Percentiles rank a stretch among this genome's conserved stretches.
These are phyloP conservation scores for Eidolon helvum DNA, from an alignment of 2,113 vertebrate genomes.

Conservation along the genomic window DNA sequence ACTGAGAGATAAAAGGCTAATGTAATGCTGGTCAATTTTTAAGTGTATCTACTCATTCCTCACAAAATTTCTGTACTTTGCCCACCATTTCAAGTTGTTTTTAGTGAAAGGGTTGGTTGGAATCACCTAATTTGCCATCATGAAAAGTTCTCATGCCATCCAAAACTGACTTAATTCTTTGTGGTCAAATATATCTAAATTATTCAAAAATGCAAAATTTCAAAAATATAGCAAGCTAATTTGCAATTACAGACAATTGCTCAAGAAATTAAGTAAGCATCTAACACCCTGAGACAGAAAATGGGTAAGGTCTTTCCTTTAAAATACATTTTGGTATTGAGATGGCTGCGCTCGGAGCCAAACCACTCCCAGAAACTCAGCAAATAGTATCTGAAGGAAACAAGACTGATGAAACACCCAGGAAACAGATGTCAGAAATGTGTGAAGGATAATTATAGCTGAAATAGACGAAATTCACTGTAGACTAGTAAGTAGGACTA, in stretches of 20 bases:
- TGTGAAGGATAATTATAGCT: not conserved
- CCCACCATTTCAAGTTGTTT: not conserved
- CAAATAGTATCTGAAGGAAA: not conserved
- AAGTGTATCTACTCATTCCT: not conserved
- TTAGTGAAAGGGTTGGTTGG: not conserved
- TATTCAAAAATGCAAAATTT: not conserved
- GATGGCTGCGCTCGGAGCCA: not conserved
- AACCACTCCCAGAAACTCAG: not conserved
- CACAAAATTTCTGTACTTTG: not conserved
- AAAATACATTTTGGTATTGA: not conserved
- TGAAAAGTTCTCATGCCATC: not conserved
- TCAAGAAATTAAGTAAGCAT: not conserved
- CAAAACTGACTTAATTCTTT: not conserved
- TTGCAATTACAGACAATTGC: not conserved
- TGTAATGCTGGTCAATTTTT: not conserved
- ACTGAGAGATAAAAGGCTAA: not conserved
- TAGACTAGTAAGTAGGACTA: not conserved
- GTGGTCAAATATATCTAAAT: not conserved
- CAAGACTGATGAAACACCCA: not conserved
- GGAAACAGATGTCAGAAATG: not conserved
- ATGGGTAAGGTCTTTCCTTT: not conserved
- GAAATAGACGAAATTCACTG: not conserved
- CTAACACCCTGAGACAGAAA: not conserved
- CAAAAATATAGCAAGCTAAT: not conserved
- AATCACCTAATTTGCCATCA: not conserved